Conservation (phyloP, 2,888 invertebrate genomes). For the Apotomis capreana region DNA sequence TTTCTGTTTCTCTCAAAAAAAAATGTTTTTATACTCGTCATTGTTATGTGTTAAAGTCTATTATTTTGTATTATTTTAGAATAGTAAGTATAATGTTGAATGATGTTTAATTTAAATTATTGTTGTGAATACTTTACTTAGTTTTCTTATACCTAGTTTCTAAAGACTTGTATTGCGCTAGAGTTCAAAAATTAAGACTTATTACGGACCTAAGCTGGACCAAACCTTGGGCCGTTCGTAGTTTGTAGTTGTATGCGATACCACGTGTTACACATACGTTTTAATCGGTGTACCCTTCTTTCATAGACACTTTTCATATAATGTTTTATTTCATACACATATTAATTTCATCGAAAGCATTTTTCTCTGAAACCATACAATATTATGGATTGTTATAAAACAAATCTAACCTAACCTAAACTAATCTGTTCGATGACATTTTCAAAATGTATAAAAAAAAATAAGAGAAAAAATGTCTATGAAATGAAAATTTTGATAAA, state of each 20-base stretch:
- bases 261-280: constrained; percentile 14
- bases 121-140: constrained; percentile 13
- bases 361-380: too few relatives aligned
- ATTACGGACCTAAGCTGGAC: constrained; percentile 39
- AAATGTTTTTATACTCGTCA: neutral
- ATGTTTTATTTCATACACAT: too few relatives aligned
- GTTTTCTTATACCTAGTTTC: neutral
- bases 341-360: too few relatives aligned
- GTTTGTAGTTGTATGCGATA: constrained; percentile 23
- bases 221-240: constrained; percentile 33
- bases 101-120: constrained; percentile 1
- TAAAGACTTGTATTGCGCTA: constrained; percentile 10
- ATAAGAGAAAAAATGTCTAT: too few relatives aligned
- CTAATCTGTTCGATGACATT: too few relatives aligned
- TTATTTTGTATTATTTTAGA: neutral
- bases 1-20: too few relatives aligned
- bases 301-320: too few relatives aligned
- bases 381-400: too few relatives aligned
- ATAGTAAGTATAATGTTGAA: neutral
- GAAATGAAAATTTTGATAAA: too few relatives aligned
- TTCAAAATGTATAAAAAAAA: too few relatives aligned
- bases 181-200: constrained; percentile 36
- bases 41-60: neutral
- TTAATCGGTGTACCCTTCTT: neutral
- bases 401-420: too few relatives aligned